Conservation (phyloP, 2,113 vertebrate genomes). For the Patagioenas fasciata region DNA sequence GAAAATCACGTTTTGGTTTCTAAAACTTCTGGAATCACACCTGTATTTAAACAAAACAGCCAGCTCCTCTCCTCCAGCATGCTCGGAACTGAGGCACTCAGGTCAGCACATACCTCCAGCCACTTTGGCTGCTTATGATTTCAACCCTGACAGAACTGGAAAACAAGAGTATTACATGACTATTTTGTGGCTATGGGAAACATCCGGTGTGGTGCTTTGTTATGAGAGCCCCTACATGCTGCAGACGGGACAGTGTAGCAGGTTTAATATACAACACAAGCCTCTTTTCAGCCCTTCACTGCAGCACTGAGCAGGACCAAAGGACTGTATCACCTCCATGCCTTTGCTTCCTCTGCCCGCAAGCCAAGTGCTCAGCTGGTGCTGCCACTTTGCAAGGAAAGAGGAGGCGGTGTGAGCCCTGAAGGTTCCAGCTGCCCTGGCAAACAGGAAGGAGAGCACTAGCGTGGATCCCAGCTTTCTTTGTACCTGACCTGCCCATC, state of each 20-base stretch:
- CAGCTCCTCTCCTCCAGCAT: neutral
- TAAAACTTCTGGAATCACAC: neutral
- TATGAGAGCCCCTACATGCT: neutral
- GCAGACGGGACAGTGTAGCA: neutral
- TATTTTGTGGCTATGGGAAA: neutral
- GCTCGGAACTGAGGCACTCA: neutral
- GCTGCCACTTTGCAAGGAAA: neutral
- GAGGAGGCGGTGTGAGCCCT: accelerated
- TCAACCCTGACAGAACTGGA: neutral
- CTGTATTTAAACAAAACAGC: neutral
- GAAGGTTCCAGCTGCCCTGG: neutral
- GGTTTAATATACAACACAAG: neutral
- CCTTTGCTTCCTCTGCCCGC: neutral
- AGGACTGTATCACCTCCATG: neutral
- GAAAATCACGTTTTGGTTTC: neutral
- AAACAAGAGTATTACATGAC: neutral
- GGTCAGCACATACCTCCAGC: neutral
- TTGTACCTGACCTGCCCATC: neutral
- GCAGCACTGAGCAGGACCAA: neutral
- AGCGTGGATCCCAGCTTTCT: neutral
- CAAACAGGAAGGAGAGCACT: neutral
- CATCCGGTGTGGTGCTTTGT: neutral
- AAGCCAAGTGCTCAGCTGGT: neutral
- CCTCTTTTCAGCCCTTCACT: neutral
- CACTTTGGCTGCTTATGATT: neutral